These are phyloP conservation scores for Furcula furcula DNA, from an alignment of 2,888 invertebrate species.

Conservation along the genomic window DNA sequence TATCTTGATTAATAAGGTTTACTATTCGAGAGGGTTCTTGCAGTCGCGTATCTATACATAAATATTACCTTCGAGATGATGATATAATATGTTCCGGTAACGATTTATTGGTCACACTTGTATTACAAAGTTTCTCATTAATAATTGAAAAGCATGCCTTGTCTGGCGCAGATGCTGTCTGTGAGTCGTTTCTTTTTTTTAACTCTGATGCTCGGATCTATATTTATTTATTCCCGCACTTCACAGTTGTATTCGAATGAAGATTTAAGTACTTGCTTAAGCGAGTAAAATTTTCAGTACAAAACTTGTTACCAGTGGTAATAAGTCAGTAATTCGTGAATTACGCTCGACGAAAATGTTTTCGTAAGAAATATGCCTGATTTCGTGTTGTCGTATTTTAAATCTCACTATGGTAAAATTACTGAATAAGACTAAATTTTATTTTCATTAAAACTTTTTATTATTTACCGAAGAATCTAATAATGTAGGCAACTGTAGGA, in stretches of 20 bases:
- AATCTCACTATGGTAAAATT: no score
- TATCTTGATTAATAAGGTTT: slow-evolving; percentile 28
- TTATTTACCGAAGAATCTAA: no score
- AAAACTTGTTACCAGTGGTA: no score
- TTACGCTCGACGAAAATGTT: no score
- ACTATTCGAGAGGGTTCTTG: slow-evolving; percentile 20
- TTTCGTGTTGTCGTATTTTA: no score
- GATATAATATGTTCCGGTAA: background rate
- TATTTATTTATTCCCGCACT: background rate
- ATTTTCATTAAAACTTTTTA: no score
- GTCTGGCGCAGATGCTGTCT: background rate
- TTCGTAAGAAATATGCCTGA: no score
- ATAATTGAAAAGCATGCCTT: slow-evolving; percentile 1
- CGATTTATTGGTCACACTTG: slow-evolving; percentile 3
- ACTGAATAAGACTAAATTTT: no score
- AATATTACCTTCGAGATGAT: slow-evolving; percentile 1
- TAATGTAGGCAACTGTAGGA: no score
- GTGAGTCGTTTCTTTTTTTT: background rate
- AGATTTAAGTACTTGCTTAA: no score
- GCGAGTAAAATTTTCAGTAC: no score
- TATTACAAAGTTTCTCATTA: slow-evolving; percentile 3
- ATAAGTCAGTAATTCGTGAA: no score
- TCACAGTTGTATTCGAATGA: background rate
- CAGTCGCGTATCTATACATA: slow-evolving; percentile 1
- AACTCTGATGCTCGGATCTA: background rate